Evolutionary conservation across 2,888 invertebrate species (phyloP), one percentile per base, ranked within the genome.

Genomic region (Rhimphoctona megacephalus): DNA sequence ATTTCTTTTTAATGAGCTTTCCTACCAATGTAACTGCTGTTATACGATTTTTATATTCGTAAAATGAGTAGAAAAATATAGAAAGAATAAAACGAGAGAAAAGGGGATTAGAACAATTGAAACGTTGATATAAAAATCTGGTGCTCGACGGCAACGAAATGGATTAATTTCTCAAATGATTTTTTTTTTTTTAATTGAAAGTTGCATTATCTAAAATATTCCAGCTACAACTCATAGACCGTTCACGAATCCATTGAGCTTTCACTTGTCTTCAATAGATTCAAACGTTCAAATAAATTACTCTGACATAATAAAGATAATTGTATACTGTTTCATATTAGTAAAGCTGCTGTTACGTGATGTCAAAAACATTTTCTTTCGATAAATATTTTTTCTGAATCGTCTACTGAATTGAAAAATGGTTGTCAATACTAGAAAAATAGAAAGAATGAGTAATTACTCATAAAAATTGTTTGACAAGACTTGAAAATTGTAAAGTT

Each of bases 1-100:
- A 25, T 79, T 83, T 57, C n/a, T 73, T 33, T 19, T n/a, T 36
- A n/a, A 5, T 25, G 64, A 64, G 57, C 46, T 76, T 76, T 76
- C 9, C 30, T 76, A 25, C 5, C n/a, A 64, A 5, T 43, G 19
- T 19, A 30, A 14, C 30, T 30, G 64, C 19, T 61, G 30, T 46
- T 30, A 33, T 5, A 11, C 64, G 19, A n/a, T 19, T 76, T 64
- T 76, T 30, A 25, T 46, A 4, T 9, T 17, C 43, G 76, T 46
- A 6, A 30, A 7, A 64, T 30, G 30, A 43, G 25, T 6, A 8
- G 1, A 43, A 17, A 39, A 39, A 19, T 9, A 22, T 39, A 17
- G 8, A n/a, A 6, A 5, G 17, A 22, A 17, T 52, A 36, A 25
- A 3, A 49, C n/a, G 1, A 46, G 19, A 39, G 39, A 39, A 6